Evolutionary conservation across 2,888 invertebrate species (phyloP), one percentile per base, ranked within the genome.

Genomic region (Volucella zonaria): DNA sequence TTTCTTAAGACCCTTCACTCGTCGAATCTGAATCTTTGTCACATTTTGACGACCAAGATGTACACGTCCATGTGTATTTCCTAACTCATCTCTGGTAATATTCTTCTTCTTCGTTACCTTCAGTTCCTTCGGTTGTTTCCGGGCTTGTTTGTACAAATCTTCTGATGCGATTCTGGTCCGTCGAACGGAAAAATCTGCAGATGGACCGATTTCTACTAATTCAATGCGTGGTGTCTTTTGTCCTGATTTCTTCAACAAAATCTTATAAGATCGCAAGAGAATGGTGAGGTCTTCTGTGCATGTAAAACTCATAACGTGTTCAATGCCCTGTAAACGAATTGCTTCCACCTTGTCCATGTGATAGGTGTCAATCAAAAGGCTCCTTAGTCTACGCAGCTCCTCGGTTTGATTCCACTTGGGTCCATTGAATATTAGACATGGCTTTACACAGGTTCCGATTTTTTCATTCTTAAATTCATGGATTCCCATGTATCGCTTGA

Each of bases 41-140:
- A 98, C 93, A 88, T 97, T 95, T 90, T 99, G 99, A 88, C 95
- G 95, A 87, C 97, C 96, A 93, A 99, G 94, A 92, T 99, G 99
- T 76, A 99, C 95, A 67, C 98, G 95, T 52, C 98, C 99, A 89
- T 97, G 93, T 88, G 95, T 97, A 9, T 96, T 96, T 71, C 99
- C 99, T 89, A 99, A 95, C 3, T 94, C 94, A 93, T 99, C 97
- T 68, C 94, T 94, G 1, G 95, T 94, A 76, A 98, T 94, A 90
- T 99, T 99, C 94, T 99, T 99, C 93, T 96, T 96, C 89, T 96
- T 96, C 87, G 95, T 95, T 0, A 94, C 93, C 93, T 95, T 96
- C 8, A 96, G 92, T 91, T 95, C 95, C 89, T 94, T 96, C 1
- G 97, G 97, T 91, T 95, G 94, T 87, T 94, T 96, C 90, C 96